Evolutionary conservation across 2,113 vertebrate genomes (phyloP).

Genomic region (Ceyx margarethae): DNA sequence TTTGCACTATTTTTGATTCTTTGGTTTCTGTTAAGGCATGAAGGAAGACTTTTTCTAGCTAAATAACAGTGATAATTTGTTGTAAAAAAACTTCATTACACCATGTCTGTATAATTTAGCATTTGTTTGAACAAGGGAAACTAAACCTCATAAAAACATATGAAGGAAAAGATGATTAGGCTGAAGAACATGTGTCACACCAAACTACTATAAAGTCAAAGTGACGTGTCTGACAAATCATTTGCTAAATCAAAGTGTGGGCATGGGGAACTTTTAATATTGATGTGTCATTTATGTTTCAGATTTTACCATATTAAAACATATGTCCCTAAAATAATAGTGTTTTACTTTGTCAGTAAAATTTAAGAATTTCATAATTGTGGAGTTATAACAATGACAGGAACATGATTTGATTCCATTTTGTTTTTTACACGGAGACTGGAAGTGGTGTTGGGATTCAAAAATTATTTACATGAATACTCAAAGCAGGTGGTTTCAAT

Average conservation of each 20-base stretch:
- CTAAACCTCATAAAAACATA: neutral
- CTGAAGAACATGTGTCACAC: neutral
- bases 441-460: neutral
- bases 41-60: constrained; percentile 30
- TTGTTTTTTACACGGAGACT: neutral
- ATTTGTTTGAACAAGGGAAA: constrained; percentile 24
- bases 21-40: constrained; percentile 36
- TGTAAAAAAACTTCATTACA: constrained; percentile 21
- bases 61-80: constrained; percentile 23
- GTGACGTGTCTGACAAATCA: neutral
- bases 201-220: neutral
- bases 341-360: neutral
- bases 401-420: accelerated
- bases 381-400: neutral
- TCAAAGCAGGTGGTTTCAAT: neutral
- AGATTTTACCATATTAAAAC: neutral
- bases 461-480: neutral
- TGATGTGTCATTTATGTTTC: neutral
- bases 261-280: neutral
- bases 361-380: neutral
- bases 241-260: neutral
- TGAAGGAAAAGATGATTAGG: neutral
- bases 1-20: constrained; percentile 10
- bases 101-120: neutral
- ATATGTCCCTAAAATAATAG: neutral